Evolutionary conservation across 92 coral and sea anemone genomes (phyloP), one percentile per base, ranked within the genome.

Genomic region (Actinostola sp.): DNA sequence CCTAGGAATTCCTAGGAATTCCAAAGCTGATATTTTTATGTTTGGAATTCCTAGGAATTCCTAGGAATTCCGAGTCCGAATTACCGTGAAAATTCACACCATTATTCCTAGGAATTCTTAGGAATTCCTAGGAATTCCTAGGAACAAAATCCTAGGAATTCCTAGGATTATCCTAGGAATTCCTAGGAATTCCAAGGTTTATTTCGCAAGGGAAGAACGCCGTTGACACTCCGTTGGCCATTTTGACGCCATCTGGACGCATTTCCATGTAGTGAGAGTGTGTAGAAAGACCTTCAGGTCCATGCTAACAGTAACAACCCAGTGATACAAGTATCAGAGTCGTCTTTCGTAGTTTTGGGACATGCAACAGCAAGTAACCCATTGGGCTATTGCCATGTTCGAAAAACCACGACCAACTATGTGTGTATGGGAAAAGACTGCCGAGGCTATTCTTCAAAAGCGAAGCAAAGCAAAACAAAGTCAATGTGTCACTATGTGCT

Each of bases 351-450:
- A 26, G 74, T 63, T 24, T 53, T 63, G 12, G 74, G 82, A 8
- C 73, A 42, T 0, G 62, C 72, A 0, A 29, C 82, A 13, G 82
- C 82, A 17, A 76, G 82, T 41, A 76, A 76, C 42, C 65, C 72
- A 4, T 29, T 64, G 15, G 74, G 82, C 1, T 52, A 26, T 70
- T 76, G 82, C 57, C 82, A 76, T 27, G 64, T 65, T 14, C 63
- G 52, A 17, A 76, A 76, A 76, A 53, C 6, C 21, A 8, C 28
- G 21, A 19, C 7, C 12, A 24, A 15, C 23, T 75, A 9, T 39
- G 15, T 65, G 42, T 65, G 82, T 25, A 33, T 75, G 1, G 82
- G 82, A 34, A 76, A 76, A 55, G 80, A 75, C 49, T 75, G 80
- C 42, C 45, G 80, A 21, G 80, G 80, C 2, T 63, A 27, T 61